Conservation (phyloP, 2,888 invertebrate genomes). For the Didymodactylos carnosus region DNA sequence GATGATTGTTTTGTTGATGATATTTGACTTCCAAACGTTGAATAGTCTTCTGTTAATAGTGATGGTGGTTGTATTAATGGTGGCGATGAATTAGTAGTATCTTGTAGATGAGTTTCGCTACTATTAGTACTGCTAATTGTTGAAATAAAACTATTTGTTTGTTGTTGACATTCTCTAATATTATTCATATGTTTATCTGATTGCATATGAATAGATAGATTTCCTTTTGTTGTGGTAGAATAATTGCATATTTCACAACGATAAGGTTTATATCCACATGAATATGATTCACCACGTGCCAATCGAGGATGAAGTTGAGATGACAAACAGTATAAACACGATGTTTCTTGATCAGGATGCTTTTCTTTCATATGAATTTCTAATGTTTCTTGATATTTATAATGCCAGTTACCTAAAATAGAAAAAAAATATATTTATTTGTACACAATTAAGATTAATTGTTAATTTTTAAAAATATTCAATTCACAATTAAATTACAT, state of each 20-base stretch:
- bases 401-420: conserved; percentile 80
- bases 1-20: no score
- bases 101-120: no score
- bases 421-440: background rate
- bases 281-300: conserved; percentile 92
- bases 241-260: conserved; percentile 78
- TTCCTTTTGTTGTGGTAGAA: conserved; percentile 97
- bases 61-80: no score
- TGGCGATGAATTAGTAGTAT: no score
- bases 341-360: conserved; percentile 54
- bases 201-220: conserved; percentile 99
- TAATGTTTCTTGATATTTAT: conserved; percentile 97
- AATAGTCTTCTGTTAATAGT: no score
- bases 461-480: no score
- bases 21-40: no score
- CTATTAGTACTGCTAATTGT: no score
- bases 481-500: conserved; percentile 48
- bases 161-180: no score
- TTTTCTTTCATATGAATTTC: conserved; percentile 99
- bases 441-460: no score
- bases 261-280: conserved; percentile 74
- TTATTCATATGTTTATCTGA: conserved; percentile 98
- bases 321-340: conserved; percentile 90
- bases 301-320: conserved; percentile 90
- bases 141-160: no score